These are phyloP conservation scores for Malacoctenus gilli DNA, from an alignment of 2,797 vertebrate genomes.

Conservation along the genomic window DNA sequence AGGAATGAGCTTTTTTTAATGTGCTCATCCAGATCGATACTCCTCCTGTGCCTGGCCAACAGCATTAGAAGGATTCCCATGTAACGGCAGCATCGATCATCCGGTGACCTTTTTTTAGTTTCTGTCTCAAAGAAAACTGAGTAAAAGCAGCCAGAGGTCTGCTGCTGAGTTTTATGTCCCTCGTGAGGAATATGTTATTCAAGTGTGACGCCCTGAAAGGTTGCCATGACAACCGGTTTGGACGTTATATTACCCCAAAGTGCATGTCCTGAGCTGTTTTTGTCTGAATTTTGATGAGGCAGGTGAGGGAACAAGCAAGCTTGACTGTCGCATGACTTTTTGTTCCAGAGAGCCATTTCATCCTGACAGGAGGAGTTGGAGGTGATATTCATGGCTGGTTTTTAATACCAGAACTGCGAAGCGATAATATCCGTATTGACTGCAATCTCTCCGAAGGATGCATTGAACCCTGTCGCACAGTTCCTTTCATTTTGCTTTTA, in stretches of 20 bases:
- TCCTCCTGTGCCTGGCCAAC: constrained; percentile 3
- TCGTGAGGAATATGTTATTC: constrained; percentile 13
- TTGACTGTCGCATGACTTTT: too few species aligned
- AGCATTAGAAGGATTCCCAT: constrained; percentile 13
- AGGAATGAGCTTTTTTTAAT: constrained; percentile 3
- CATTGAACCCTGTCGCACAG: background rate
- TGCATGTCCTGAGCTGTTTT: too few species aligned
- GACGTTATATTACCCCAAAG: background rate
- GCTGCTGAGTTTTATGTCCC: constrained; percentile 25
- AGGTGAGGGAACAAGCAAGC: too few species aligned
- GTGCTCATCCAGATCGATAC: constrained; percentile 14
- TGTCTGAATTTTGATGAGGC: too few species aligned
- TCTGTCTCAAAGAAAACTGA: constrained; percentile 1
- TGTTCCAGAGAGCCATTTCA: too few species aligned
- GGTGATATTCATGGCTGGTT: too few species aligned
- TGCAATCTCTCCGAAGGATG: too few species aligned
- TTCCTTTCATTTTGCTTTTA: background rate
- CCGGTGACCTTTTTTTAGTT: constrained; percentile 1
- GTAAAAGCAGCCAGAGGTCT: constrained; percentile 12
- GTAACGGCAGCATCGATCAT: constrained; percentile 1
- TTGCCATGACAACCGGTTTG: constrained; percentile 51
- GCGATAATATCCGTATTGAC: too few species aligned
- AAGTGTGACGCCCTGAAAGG: constrained; percentile 18
- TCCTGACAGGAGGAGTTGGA: too few species aligned
- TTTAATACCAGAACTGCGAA: too few species aligned